Base-by-base conservation (phyloP, 92 coral and sea anemone species). In the Isaurus tuberculatus region DNA sequence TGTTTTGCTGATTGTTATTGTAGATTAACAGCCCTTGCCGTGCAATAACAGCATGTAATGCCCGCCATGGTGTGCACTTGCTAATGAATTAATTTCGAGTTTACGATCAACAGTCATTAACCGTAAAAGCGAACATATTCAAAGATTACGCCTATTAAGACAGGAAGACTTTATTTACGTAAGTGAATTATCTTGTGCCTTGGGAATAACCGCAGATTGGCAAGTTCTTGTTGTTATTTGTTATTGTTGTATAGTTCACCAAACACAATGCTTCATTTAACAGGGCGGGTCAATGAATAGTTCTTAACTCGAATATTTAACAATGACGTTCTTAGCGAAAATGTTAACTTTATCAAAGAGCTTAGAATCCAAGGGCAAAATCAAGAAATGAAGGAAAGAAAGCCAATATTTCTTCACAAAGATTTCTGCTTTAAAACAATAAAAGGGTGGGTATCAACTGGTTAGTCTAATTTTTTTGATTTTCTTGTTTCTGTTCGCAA, bases 31-130 rank as follows among this genome's bases (percentile, higher is more conserved):
- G 64, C 49, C 36, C 82, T 77, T 34, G 69, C 82, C 68, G 82
- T 33, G 82, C 70, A 27, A 34, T 33, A 77, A 57, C 82, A 77
- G 82, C 82, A 77, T 19, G 82, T 58, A 58, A 30, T 77, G 53
- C 82, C 70, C 70, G 8, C 49, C 82, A 77, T 77, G 82, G 68
- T 77, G 82, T 77, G 82, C 82, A 77, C 68, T 77, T 77, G 82
- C 82, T 77, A 77, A 77, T 77, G 64, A 58, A 77, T 58, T 77
- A 77, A 58, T 77, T 77, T 58, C 14, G 51, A 77, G 82, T 77
- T 77, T 61, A 77, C 36, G 51, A 77, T 57, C 40, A 58, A 37
- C 70, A 67, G 68, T 58, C 58, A 77, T 57, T 77, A 51, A 77
- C 82, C 20, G 82, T 77, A 57, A 44, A 77, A 8, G 69, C 82